These are phyloP conservation scores for Lophura nycthemera DNA, from an alignment of 2,113 vertebrate species.

Conservation along the genomic window DNA sequence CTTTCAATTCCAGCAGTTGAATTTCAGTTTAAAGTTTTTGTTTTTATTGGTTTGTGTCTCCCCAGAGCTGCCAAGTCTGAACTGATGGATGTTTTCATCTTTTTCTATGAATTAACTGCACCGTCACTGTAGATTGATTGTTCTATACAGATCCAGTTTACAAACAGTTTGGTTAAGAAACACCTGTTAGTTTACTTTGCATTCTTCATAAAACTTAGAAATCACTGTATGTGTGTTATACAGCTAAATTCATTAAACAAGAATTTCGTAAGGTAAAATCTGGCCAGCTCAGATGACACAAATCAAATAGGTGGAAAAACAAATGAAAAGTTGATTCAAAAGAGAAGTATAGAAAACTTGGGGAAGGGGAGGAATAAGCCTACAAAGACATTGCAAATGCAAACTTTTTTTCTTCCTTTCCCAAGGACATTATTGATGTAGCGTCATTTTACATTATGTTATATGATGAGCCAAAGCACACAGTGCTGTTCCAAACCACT, in stretches of 20 bases:
- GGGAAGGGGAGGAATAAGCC: not conserved
- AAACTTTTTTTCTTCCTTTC: not conserved
- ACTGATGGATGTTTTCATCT: not conserved
- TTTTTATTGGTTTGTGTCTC: not conserved
- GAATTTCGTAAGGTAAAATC: not conserved
- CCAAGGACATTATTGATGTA: not conserved
- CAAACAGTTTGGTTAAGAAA: not conserved
- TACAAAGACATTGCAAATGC: not conserved
- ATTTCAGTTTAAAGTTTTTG: not conserved
- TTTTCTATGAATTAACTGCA: not conserved
- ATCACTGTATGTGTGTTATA: not conserved
- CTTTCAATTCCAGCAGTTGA: not conserved
- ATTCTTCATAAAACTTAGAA: constrained; percentile 8
- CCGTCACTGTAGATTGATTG: not conserved
- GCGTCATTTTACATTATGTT: not conserved
- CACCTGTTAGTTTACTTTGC: not conserved
- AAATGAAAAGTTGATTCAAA: constrained; percentile 10
- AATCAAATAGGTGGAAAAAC: not conserved
- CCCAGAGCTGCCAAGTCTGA: not conserved
- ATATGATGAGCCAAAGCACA: not conserved
- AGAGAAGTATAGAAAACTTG: not conserved
- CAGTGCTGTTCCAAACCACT: not conserved
- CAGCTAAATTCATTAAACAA: not conserved
- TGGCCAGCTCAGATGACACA: not conserved
- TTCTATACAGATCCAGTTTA: not conserved